Evolutionary conservation across 2,113 vertebrate genomes (phyloP), one percentile per base, ranked within the genome.

Genomic region (Oxyruncus cristatus): DNA sequence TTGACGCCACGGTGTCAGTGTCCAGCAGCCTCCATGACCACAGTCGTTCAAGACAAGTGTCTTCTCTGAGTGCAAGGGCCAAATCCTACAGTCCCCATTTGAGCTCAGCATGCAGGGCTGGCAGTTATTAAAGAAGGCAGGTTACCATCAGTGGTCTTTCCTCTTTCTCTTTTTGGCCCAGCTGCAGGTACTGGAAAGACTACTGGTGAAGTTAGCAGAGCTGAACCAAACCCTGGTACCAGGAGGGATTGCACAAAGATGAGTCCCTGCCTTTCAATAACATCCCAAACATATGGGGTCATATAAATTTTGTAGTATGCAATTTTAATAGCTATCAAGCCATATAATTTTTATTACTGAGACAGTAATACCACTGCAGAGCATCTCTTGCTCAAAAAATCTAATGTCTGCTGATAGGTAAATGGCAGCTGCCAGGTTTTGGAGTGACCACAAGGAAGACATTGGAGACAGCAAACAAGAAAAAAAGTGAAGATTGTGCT

Each of bases 291-390:
- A 18, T 26, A 49, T 49, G 37, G 49, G 71, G 80, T 92, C 58
- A 59, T 66, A 75, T 70, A 87, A 86, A 93, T 81, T 80, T 85
- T 81, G 67, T 59, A 76, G 22, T 8, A n/a, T 65, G 62, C n/a
- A 88, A 92, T 88, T 95, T 95, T 80, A 93, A 84, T 89, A 81
- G 78, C 65, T 85, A 96, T 89, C 46, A 96, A 93, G 39, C 49
- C 58, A 47, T 94, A 89, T 79, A 2, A 28, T 61, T 96, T 96
- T 94, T 95, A 94, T 94, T 92, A 84, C 49, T 49, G 59, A 79
- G 47, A 28, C 52, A 92, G 65, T 93, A 96, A 96, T 73, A 92
- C 61, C 59, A 74, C 23, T 78, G 50, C 85, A 84, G 83, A 91
- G 42, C 61, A 88, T 58, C 42, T 95, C 49, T 67, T 91, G 76